phyloP scores from a whole-genome alignment of 2,888 invertebrate species.

The Hirtodrosophila duncani region DNA sequence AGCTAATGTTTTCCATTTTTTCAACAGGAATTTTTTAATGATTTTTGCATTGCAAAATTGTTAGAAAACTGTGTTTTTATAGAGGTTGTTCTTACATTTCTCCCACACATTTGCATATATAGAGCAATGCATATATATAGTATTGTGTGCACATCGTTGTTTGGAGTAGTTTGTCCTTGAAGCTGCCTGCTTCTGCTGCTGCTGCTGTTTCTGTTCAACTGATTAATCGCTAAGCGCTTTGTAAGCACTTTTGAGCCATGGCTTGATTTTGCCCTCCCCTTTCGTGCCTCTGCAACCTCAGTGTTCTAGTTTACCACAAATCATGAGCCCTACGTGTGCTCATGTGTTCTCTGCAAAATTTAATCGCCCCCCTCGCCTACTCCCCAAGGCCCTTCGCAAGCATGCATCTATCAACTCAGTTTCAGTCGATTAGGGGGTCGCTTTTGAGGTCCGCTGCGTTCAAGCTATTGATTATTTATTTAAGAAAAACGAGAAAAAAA shows the following conservation, averaged over 20 bases:
- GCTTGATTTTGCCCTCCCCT: neutral
- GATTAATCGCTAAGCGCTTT: slow-evolving; percentile 71
- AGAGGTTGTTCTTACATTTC: too few relatives aligned
- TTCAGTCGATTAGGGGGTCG: slow-evolving; percentile 41
- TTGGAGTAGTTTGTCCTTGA: neutral
- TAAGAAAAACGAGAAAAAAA: slow-evolving; percentile 55
- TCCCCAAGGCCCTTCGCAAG: slow-evolving; percentile 1
- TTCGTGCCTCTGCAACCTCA: neutral
- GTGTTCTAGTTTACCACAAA: slow-evolving; percentile 40
- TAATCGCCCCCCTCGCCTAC: slow-evolving; percentile 20
- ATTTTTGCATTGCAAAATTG: too few relatives aligned
- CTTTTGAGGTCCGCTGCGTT: slow-evolving; percentile 44
- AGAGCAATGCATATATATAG: too few relatives aligned
- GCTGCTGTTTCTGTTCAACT: slow-evolving; percentile 52
- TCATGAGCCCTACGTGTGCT: slow-evolving; percentile 58
- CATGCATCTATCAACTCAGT: slow-evolving; percentile 17
- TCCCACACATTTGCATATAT: too few relatives aligned
- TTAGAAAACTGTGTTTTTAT: too few relatives aligned
- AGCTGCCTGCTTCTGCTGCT: slow-evolving; percentile 2
- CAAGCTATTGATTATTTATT: slow-evolving; percentile 67
- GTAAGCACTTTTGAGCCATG: slow-evolving; percentile 60
- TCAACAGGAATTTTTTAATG: too few relatives aligned
- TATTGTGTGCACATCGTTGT: too few relatives aligned
- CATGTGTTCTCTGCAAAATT: slow-evolving; percentile 62
- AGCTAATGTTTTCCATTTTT: too few relatives aligned